Evolutionary conservation across 2,797 vertebrate species (phyloP), one percentile per base, ranked within the genome.

Genomic region (Dendrocincla fuliginosa): DNA sequence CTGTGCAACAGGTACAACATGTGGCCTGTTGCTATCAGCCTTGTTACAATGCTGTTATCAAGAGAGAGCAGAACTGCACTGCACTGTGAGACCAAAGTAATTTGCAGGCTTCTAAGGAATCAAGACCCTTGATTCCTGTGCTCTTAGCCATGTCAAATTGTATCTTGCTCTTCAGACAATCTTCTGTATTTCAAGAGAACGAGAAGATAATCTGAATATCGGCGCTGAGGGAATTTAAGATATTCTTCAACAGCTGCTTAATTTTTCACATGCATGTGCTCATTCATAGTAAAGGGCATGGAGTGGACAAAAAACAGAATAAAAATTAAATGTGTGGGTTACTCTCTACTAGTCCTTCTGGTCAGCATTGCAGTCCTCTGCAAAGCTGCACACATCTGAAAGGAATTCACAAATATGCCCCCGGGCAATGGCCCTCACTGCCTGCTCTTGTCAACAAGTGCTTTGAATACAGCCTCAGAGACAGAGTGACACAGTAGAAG

Each of bases 1-100:
- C 73, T 63, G 23, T 69, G 47, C 59, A 80, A 49, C 47, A 70
- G 68, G 78, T 81, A 37, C 18, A 63, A 28, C 19, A 27, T 22
- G 3, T 24, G 55, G 59, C 73, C 61, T 8, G 1, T 20, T 69
- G 35, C 69, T 94, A 92, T 63, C 88, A 87, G 59, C 15, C 33
- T 46, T 52, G 41, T 55, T 69, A 65, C 52, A 53, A 52, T 13
- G 59, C 74, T 93, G 39, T 67, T 95, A 94, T 84, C 60, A 56
- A 28, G 47, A 63, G 47, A 84, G 27, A 88, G n/a, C 15, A 49
- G 61, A 92, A 76, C 12, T 5, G 3, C 1, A 6, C 61, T 61
- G 71, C 37, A 37, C 46, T 47, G 25, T 0, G 0, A 81, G 65
- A 77, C 42, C 20, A 3, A 87, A 90, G 69, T 90, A 73, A 73